Evolutionary conservation across 1,140 invertebrate genomes (phyloP).

Genomic region (Listronotus oregonensis): DNA sequence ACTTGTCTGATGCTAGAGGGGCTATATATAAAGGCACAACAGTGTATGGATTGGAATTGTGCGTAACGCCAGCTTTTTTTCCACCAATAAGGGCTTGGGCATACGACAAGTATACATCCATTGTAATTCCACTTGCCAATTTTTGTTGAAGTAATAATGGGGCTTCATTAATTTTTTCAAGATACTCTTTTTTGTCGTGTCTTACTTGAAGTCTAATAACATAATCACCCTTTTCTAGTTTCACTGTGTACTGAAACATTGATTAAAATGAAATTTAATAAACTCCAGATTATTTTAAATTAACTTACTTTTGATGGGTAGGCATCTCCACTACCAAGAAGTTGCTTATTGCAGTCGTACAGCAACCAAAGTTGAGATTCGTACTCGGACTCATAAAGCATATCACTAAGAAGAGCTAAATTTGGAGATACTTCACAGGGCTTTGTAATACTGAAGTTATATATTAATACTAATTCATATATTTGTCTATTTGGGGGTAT

Average conservation of each 20-base stretch:
- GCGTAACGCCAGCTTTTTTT: conserved; percentile 74
- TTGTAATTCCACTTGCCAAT: conserved; percentile 68
- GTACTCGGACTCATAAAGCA: conserved; percentile 92
- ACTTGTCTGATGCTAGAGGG: conserved; percentile 76
- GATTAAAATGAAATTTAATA: not conserved
- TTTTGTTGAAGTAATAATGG: conserved; percentile 79
- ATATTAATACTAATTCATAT: conserved; percentile 86
- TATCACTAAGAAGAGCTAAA: conserved; percentile 78
- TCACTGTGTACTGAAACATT: conserved; percentile 75
- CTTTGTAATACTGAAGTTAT: conserved; percentile 84
- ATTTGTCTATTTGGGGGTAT: conserved; percentile 86
- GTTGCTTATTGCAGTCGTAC: conserved; percentile 90
- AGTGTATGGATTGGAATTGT: conserved; percentile 65
- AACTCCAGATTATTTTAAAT: not conserved
- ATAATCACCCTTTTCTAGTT: conserved; percentile 97
- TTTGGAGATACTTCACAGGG: conserved; percentile 81
- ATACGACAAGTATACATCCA: conserved; percentile 74
- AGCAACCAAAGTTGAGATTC: conserved; percentile 97
- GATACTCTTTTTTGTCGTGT: conserved; percentile 83
- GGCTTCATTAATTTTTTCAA: conserved; percentile 85
- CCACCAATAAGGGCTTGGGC: conserved; percentile 70
- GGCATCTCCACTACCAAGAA: conserved; percentile 84
- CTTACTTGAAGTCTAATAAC: conserved; percentile 82
- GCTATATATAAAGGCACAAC: conserved; percentile 75
- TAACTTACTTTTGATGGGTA: conserved; percentile 78